These are phyloP conservation scores for Bovichtus variegatus DNA, from an alignment of 2,797 vertebrate genomes.

Conservation along the genomic window DNA sequence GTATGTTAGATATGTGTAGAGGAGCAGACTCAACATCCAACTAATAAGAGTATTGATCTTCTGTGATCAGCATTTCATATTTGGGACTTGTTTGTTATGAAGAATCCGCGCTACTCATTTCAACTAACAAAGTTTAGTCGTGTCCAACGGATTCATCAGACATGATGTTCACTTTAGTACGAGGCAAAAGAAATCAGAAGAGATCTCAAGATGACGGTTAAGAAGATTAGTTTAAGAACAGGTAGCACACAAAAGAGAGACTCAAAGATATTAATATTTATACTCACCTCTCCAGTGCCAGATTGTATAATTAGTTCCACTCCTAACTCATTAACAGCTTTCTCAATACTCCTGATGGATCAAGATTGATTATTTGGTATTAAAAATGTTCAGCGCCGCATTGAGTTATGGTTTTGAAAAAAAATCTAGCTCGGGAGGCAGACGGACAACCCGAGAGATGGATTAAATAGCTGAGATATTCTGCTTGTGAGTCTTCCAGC, in stretches of 20 bases:
- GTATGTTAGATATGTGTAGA: background rate
- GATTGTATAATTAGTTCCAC: constrained; percentile 27
- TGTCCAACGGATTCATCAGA: constrained; percentile 10
- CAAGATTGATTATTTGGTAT: constrained; percentile 51
- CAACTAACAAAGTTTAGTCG: background rate
- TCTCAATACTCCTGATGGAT: constrained; percentile 24
- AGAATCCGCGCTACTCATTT: background rate
- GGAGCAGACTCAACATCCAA: background rate
- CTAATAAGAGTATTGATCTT: background rate
- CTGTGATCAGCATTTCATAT: background rate
- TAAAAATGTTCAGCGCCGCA: constrained; percentile 14
- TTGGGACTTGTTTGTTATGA: background rate
- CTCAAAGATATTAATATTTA: constrained; percentile 44
- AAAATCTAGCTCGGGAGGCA: constrained; percentile 15
- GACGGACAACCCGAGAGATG: constrained; percentile 32
- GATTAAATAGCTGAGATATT: constrained; percentile 39
- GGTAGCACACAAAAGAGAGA: constrained; percentile 19
- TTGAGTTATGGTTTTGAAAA: background rate
- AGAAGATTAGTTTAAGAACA: constrained; percentile 32
- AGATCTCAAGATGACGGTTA: constrained; percentile 34
- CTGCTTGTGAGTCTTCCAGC: constrained; percentile 22
- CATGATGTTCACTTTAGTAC: background rate
- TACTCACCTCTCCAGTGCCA: constrained; percentile 7
- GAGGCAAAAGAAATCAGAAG: background rate
- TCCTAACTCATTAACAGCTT: constrained; percentile 27